Conservation (phyloP, 2,113 vertebrate genomes). For the Phoenicopterus ruber region DNA sequence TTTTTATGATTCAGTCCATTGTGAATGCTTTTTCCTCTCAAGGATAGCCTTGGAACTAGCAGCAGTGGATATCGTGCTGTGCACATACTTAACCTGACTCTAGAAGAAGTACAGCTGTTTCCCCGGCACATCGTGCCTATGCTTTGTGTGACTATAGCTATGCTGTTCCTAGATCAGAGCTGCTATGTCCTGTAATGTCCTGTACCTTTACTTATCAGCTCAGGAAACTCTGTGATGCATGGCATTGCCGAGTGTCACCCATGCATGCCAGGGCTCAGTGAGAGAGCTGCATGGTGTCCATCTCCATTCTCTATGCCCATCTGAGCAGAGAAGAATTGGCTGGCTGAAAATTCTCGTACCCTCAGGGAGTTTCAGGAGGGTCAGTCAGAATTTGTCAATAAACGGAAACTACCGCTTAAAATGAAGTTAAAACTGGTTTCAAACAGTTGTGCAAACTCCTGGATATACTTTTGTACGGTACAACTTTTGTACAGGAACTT, state of each 20-base stretch:
- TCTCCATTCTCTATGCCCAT: background rate
- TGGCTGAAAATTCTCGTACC: background rate
- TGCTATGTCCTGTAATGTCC: background rate
- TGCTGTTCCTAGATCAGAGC: background rate
- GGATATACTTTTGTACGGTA: background rate
- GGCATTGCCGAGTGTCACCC: background rate
- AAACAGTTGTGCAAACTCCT: background rate
- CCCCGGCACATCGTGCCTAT: fast-evolving
- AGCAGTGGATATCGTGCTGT: background rate
- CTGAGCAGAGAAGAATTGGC: background rate
- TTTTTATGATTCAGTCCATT: background rate
- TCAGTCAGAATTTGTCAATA: background rate
- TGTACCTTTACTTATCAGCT: no score
- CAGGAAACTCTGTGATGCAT: background rate
- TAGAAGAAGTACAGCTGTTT: background rate
- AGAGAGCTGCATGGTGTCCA: background rate
- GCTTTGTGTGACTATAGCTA: background rate
- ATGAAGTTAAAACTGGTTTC: background rate
- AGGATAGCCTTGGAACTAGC: background rate
- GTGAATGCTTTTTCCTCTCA: background rate
- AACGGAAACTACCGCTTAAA: background rate
- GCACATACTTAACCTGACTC: background rate
- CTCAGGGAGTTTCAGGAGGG: background rate
- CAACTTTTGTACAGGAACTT: background rate
- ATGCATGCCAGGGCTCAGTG: background rate